Conservation (phyloP, 2,113 vertebrate species). For the Notarius lentiginosus region DNA sequence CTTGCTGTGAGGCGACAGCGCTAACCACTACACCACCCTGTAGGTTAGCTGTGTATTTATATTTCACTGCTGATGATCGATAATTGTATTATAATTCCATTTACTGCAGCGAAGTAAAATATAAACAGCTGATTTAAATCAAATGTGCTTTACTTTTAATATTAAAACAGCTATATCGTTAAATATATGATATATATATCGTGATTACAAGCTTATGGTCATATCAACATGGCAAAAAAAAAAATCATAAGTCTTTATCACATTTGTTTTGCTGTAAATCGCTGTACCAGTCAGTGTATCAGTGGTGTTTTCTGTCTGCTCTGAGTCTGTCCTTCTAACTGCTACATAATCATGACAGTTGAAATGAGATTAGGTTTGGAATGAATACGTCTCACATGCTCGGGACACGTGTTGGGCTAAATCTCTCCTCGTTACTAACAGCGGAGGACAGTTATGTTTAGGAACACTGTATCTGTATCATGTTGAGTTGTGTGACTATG, state of each 20-base stretch:
- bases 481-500: background rate
- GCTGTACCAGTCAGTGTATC: background rate
- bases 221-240: too few species aligned
- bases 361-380: conserved; percentile 40
- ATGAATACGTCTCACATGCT: conserved; percentile 10
- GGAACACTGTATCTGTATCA: background rate
- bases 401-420: background rate
- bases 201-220: background rate
- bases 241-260: too few species aligned
- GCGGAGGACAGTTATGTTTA: background rate
- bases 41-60: background rate
- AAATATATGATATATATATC: too few species aligned
- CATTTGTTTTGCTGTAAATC: background rate
- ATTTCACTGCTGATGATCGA: background rate
- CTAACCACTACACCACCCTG: too few species aligned
- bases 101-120: background rate
- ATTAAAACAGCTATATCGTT: background rate
- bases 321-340: background rate
- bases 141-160: background rate
- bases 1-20: too few species aligned
- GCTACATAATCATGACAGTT: conserved; percentile 29
- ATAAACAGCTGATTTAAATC: background rate
- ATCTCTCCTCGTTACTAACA: background rate
- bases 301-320: background rate
- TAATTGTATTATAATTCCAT: background rate